Evolutionary conservation across 2,113 vertebrate species (phyloP).

Genomic region (Vicugna pacos): DNA sequence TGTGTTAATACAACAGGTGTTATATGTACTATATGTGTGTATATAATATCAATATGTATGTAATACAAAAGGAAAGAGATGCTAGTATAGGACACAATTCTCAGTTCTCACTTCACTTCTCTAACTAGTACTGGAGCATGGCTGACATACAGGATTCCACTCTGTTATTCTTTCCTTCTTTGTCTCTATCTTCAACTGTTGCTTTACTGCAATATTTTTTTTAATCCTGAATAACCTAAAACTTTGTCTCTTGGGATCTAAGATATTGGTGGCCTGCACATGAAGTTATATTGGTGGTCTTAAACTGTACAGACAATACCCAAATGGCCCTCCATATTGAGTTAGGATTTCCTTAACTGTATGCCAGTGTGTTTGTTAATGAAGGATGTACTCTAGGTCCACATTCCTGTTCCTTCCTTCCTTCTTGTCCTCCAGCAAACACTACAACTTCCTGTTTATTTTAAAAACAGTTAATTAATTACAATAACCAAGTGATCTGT

Average conservation of each 20-base stretch:
- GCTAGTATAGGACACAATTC: not conserved
- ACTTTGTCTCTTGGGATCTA: not conserved
- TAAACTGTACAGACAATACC: not conserved
- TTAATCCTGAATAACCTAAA: not conserved
- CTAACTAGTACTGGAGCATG: not conserved
- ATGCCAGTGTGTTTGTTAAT: not conserved
- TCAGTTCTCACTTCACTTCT: not conserved
- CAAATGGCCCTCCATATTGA: not conserved
- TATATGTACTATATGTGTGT: no score
- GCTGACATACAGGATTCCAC: not conserved
- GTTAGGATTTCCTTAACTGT: not conserved
- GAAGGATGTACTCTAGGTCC: not conserved
- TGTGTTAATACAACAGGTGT: not conserved
- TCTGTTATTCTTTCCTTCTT: not conserved
- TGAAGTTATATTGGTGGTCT: not conserved
- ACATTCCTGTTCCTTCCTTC: not conserved
- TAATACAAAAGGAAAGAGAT: not conserved
- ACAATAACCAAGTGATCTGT: not conserved
- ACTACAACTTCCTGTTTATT: not conserved
- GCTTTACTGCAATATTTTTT: not conserved
- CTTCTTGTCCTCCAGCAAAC: not conserved
- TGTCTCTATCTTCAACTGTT: not conserved
- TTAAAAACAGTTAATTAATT: not conserved
- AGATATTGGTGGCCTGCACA: not conserved
- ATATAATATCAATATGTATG: not conserved